These are phyloP conservation scores for Diadromus collaris DNA, from an alignment of 2,888 invertebrate genomes.

Conservation along the genomic window DNA sequence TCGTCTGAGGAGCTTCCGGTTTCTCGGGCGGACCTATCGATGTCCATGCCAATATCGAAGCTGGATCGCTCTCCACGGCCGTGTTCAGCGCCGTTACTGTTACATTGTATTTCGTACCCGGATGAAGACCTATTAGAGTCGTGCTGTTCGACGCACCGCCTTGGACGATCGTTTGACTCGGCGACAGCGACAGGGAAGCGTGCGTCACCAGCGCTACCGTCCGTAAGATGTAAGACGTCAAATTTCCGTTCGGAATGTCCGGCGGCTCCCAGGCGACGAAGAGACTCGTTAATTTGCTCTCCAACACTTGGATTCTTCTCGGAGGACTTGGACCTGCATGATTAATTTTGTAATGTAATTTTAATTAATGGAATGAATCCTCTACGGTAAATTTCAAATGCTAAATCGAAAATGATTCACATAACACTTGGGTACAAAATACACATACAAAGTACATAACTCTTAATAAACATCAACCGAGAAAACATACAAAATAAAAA, in stretches of 20 bases:
- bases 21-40: constrained; percentile 85
- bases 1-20: constrained; percentile 86
- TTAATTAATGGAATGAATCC: too few relatives aligned
- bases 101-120: constrained; percentile 89
- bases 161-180: constrained; percentile 73
- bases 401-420: too few relatives aligned
- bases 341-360: too few relatives aligned
- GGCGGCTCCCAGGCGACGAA: constrained; percentile 80
- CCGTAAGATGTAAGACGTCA: constrained; percentile 79
- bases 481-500: too few relatives aligned
- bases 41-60: constrained; percentile 84
- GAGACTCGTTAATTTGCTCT: constrained; percentile 81
- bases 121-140: constrained; percentile 82
- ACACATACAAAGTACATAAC: too few relatives aligned
- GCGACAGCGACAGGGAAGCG: constrained; percentile 70
- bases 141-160: constrained; percentile 75
- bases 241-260: constrained; percentile 80
- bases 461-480: too few relatives aligned
- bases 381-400: too few relatives aligned
- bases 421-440: too few relatives aligned
- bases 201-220: constrained; percentile 75
- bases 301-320: constrained; percentile 81
- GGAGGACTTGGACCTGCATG: constrained; percentile 86
- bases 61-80: constrained; percentile 83
- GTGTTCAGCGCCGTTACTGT: constrained; percentile 86